Percentiles rank a stretch among this genome's conserved stretches.
Conservation (phyloP, 1,140 invertebrate species). For the Heliconius melpomene region DNA sequence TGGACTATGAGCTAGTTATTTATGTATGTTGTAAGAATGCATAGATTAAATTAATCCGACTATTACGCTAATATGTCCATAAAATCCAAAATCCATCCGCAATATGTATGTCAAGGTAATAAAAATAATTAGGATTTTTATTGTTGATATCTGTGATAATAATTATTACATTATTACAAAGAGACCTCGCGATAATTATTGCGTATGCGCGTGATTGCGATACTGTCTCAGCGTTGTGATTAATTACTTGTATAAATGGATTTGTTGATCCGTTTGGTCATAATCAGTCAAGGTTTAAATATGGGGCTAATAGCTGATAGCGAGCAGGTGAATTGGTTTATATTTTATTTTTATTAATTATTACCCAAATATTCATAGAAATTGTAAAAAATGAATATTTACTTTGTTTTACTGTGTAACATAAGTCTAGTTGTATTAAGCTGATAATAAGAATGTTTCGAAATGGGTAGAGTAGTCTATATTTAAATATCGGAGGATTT, state of each 20-base stretch:
- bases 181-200: constrained; percentile 1
- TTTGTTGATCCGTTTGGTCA: not conserved
- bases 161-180: not conserved
- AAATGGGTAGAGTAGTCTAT: too few relatives aligned
- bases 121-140: constrained; percentile 1
- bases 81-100: constrained; percentile 2
- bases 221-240: not conserved
- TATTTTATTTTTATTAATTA: too few relatives aligned
- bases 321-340: too few relatives aligned
- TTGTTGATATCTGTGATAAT: not conserved
- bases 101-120: constrained; percentile 5
- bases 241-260: not conserved
- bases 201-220: not conserved
- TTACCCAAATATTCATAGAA: too few relatives aligned
- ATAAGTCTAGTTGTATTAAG: too few relatives aligned
- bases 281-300: constrained; percentile 1
- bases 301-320: not conserved
- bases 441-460: too few relatives aligned
- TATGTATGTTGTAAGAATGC: not conserved
- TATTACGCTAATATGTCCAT: not conserved
- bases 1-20: not conserved
- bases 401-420: too few relatives aligned
- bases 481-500: too few relatives aligned
- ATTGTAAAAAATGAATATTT: too few relatives aligned
- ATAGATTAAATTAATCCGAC: not conserved